Evolutionary conservation across 2,113 vertebrate genomes (phyloP).

Genomic region (Agelaius phoeniceus): DNA sequence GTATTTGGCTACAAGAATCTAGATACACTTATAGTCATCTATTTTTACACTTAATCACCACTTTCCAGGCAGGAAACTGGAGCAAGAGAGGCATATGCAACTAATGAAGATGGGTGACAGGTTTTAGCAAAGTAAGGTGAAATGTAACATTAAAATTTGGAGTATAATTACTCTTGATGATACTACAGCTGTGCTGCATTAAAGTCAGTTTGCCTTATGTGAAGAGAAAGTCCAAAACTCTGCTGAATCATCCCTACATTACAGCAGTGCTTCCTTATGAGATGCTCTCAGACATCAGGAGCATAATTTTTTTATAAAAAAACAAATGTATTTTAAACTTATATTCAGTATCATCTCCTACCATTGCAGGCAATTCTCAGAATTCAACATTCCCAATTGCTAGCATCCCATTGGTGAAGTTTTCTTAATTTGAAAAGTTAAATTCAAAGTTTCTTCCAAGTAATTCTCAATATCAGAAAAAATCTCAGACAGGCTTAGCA

Average conservation of each 20-base stretch:
- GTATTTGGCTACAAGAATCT: not conserved
- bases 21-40: not conserved
- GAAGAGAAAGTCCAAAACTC: not conserved
- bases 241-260: not conserved
- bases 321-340: not conserved
- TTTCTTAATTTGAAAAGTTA: not conserved
- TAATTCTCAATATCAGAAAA: not conserved
- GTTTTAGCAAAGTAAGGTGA: not conserved
- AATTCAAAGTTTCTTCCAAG: not conserved
- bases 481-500: not conserved
- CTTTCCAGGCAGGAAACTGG: not conserved
- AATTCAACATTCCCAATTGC: not conserved
- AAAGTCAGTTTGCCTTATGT: not conserved
- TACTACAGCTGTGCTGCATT: not conserved
- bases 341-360: not conserved
- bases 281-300: not conserved
- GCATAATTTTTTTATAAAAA: not conserved
- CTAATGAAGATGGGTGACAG: not conserved
- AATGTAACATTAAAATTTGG: not conserved
- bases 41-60: not conserved
- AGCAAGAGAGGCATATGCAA: not conserved
- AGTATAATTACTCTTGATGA: not conserved
- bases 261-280: not conserved
- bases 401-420: not conserved
- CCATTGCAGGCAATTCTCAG: not conserved